Evolutionary conservation across 2,113 vertebrate genomes (phyloP), one percentile per base, ranked within the genome.

Genomic region (Hyaena hyaena): DNA sequence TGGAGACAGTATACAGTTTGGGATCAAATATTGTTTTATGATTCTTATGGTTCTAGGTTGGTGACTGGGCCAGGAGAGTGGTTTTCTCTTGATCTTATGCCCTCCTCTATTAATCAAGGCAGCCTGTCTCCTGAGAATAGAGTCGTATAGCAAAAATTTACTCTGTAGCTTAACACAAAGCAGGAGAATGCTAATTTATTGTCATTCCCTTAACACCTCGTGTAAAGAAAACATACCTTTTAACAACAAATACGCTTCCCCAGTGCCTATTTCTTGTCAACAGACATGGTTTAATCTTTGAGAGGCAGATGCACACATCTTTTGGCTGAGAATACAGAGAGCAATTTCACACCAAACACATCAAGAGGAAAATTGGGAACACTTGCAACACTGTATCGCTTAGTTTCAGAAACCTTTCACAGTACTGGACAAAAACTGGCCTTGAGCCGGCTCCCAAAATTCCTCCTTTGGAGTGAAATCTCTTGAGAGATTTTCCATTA

Each of bases 231-330:
- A 96, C 91, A 88, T 12, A 4, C 31, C 1, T 91, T 95, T 96
- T 87, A 95, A 93, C 95, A 98, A 94, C 81, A 93, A 93, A 96
- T 53, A 93, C 95, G 93, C 96, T 96, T 97, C 90, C 69, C 43
- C 43, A 81, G 33, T 87, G 97, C 73, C 95, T 94, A 33, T 96
- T 98, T 97, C 95, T 96, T 98, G 93, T 98, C 97, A 98, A 79
- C 74, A 98, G 94, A 97, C 71, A 66, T 33, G 28, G 90, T 96
- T 98, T 98, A 97, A 98, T 98, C 97, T 98, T 97, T 96, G 93
- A 98, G 96, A 87, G 90, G 95, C 97, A 98, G 97, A 97, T 98
- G 93, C 68, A 98, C 93, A 98, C 97, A 89, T 97, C 96, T 97
- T 7, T 68, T 98, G 97, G 91, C 92, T 98, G 76, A 97, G 98